These are phyloP conservation scores for Neoaliturus tenellus DNA, from an alignment of 2,888 invertebrate species.

Conservation along the genomic window DNA sequence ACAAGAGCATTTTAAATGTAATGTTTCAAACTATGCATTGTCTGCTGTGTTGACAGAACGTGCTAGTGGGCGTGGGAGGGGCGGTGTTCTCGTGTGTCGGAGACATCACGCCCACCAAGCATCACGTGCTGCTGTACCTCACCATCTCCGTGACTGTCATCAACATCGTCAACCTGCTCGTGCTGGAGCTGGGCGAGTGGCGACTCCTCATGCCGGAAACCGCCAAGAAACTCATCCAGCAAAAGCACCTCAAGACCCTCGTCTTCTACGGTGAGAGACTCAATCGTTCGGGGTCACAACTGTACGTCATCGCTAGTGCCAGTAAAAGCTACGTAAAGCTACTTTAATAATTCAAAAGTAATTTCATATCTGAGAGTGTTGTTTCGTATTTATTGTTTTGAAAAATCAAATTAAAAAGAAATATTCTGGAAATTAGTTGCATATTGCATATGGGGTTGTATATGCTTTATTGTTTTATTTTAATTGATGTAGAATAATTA, in stretches of 20 bases:
- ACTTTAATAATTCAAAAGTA: no score
- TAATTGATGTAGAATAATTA: no score
- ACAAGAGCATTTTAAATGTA: no score
- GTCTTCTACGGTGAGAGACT: slow-evolving; percentile 71
- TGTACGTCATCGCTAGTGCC: no score
- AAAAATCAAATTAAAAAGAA: no score
- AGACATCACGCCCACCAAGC: slow-evolving; percentile 71
- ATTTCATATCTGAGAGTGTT: no score
- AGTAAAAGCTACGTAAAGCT: no score
- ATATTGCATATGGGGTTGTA: no score
- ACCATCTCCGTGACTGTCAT: slow-evolving; percentile 69
- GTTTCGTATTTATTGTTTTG: no score
- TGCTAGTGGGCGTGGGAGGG: slow-evolving; percentile 73
- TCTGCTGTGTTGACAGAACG: slow-evolving; percentile 72
- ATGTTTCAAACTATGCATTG: no score
- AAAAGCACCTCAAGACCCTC: slow-evolving; percentile 68
- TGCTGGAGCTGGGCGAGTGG: slow-evolving; percentile 73
- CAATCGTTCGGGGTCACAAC: not conserved
- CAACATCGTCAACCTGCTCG: slow-evolving; percentile 70
- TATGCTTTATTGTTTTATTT: no score
- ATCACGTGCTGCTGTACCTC: slow-evolving; percentile 73
- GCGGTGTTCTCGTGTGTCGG: slow-evolving; percentile 74
- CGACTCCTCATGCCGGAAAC: slow-evolving; percentile 70
- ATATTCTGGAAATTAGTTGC: no score
- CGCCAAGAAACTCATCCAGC: slow-evolving; percentile 62